Conservation (phyloP, 2,888 invertebrate species). For the Cheilosia vernalis region DNA sequence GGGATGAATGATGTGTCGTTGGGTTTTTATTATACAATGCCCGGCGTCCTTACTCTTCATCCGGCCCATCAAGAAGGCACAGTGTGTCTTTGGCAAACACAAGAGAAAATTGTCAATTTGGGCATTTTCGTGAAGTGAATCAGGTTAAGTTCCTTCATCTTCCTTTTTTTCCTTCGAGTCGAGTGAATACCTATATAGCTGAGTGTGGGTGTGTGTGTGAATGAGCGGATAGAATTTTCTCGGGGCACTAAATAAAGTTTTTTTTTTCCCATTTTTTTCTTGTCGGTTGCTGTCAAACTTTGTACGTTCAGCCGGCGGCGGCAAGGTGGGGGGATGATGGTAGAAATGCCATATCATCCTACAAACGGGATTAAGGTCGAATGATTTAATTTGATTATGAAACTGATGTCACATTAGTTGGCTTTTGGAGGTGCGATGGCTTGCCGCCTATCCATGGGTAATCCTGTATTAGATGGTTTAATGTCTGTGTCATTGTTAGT, state of each 20-base stretch:
- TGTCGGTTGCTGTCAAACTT: slow-evolving; percentile 6
- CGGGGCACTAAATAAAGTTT: slow-evolving; percentile 9
- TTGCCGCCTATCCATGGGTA: not conserved
- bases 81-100: slow-evolving; percentile 61
- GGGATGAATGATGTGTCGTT: slow-evolving; percentile 59
- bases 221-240: slow-evolving; percentile 48
- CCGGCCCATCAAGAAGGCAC: not conserved
- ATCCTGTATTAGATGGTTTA: too few relatives aligned
- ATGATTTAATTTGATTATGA: slow-evolving; percentile 46
- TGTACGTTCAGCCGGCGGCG: not conserved
- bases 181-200: not conserved
- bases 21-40: slow-evolving; percentile 27
- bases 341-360: slow-evolving; percentile 4
- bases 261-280: not conserved
- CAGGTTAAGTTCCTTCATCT: slow-evolving; percentile 25
- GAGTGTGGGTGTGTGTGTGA: not conserved
- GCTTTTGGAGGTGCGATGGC: slow-evolving; percentile 20
- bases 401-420: slow-evolving; percentile 37
- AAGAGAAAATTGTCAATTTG: slow-evolving; percentile 69
- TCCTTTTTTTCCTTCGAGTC: not conserved
- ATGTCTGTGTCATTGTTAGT: too few relatives aligned
- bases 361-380: slow-evolving; percentile 27
- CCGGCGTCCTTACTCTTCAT: not conserved
- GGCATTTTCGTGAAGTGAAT: slow-evolving; percentile 58
- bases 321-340: too few relatives aligned